Conservation (phyloP, 2,888 invertebrate genomes). For the Perdita meconis region DNA sequence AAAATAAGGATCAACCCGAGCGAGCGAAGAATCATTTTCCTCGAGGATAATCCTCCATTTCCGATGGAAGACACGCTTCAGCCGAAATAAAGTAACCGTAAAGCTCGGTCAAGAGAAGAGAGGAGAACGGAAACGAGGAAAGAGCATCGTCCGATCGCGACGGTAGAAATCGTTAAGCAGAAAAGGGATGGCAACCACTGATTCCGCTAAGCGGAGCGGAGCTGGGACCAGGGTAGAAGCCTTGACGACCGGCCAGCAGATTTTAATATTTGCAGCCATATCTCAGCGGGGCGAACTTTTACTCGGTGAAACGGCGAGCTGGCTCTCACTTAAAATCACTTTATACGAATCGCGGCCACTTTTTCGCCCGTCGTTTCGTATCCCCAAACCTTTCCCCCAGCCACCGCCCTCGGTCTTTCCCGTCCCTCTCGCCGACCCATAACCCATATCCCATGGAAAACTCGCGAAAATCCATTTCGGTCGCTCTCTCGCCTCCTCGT, state of each 20-base stretch:
- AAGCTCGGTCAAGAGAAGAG: background rate
- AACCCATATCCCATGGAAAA: slow-evolving; percentile 72
- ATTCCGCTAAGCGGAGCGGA: slow-evolving; percentile 25
- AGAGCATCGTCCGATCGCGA: too few species aligned
- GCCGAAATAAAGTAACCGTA: slow-evolving; percentile 8
- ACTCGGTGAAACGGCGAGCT: slow-evolving; percentile 65
- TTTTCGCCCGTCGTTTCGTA: slow-evolving; percentile 70
- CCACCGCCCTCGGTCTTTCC: slow-evolving; percentile 17
- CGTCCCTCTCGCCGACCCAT: slow-evolving; percentile 52
- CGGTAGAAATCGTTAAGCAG: slow-evolving; percentile 14
- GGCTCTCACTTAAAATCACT: slow-evolving; percentile 80
- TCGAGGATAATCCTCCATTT: slow-evolving; percentile 15
- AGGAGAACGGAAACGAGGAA: background rate
- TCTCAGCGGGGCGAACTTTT: slow-evolving; percentile 77
- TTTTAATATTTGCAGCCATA: slow-evolving; percentile 81
- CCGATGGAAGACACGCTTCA: slow-evolving; percentile 1
- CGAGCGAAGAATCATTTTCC: slow-evolving; percentile 10
- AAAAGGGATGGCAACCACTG: slow-evolving; percentile 53
- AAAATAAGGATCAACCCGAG: background rate
- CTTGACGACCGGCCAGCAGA: slow-evolving; percentile 70
- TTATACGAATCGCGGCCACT: slow-evolving; percentile 77
- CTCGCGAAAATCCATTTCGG: slow-evolving; percentile 24
- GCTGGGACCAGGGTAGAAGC: slow-evolving; percentile 34
- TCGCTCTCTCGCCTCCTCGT: slow-evolving; percentile 33
- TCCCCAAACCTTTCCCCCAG: slow-evolving; percentile 33